Base-by-base conservation (phyloP, 1,140 invertebrate genomes). In the Episyrphus balteatus region DNA sequence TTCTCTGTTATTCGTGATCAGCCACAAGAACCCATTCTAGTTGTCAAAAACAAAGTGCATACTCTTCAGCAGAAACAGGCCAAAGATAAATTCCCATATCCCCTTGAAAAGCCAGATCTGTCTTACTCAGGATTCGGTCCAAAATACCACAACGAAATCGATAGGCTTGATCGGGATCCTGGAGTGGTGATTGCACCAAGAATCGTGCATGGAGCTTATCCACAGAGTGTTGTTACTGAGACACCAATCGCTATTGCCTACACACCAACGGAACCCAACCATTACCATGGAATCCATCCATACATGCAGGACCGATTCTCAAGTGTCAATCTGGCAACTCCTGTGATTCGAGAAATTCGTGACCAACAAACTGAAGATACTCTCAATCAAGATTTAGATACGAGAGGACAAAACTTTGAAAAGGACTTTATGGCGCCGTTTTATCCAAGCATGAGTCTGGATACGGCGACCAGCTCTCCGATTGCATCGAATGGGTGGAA, bases 391-490 rank as follows among this genome's bases (percentile, higher is more conserved):
- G 66, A 63, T 10, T 57, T 61, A n/a, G 61, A 61, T 53, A 48
- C 61, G 41, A 56, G 64, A 9, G 66, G 57, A 3, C 65, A 67
- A 34, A 66, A 66, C 39, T 59, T 54, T 32, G 61, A 68, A 42
- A 73, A 77, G 49, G 75, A 79, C 53, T 83, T 83, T 47, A 77
- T 82, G 72, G 80, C 81, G 2, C 82, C 82, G 0, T 84, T 84
- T 49, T 75, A 81, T 10, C 79, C 82, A 0, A 83, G 80, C 55
- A 64, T 78, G 1, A 80, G 75, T 42, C 69, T 79, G 0, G 62
- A 57, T 6, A 70, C 70, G 0, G 68, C 71, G 0, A 70, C 70
- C 42, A 55, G 44, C 34, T 41, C 54, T 33, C 57, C 61, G 15
- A 26, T 26, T 26, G 21, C 21, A 26, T 46, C 49, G 2, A 78